Conservation (phyloP, 2,113 vertebrate genomes). For the Aegypius monachus region DNA sequence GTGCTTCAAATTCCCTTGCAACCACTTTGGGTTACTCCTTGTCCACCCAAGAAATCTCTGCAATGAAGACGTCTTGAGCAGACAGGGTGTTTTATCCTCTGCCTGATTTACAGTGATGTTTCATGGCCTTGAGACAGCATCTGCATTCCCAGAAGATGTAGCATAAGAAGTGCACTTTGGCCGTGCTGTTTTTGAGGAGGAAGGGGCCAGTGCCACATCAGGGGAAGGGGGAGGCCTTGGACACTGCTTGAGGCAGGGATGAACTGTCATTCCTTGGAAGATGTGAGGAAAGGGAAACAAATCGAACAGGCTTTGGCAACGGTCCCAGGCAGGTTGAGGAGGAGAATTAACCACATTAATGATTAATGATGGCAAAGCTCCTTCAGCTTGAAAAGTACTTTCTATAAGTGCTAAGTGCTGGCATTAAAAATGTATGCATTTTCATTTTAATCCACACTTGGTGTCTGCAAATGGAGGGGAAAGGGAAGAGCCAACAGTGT, state of each 20-base stretch:
- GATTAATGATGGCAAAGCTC: constrained; percentile 38
- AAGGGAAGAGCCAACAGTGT: background rate
- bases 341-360: constrained; percentile 17
- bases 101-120: background rate
- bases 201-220: background rate
- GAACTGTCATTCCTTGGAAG: background rate
- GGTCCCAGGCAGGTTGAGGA: background rate
- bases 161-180: background rate
- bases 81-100: background rate
- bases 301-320: background rate
- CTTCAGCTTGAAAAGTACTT: constrained; percentile 29
- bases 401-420: constrained; percentile 19
- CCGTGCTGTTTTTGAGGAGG: background rate
- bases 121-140: background rate
- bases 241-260: background rate
- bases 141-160: background rate
- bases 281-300: background rate
- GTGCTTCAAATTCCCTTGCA: background rate
- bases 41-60: background rate
- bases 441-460: background rate
- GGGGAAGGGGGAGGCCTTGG: background rate
- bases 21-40: background rate
- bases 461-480: background rate
- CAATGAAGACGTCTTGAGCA: background rate
- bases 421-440: constrained; percentile 55